Base-by-base conservation (phyloP, 1,140 invertebrate species). In the Achatina immaculata region DNA sequence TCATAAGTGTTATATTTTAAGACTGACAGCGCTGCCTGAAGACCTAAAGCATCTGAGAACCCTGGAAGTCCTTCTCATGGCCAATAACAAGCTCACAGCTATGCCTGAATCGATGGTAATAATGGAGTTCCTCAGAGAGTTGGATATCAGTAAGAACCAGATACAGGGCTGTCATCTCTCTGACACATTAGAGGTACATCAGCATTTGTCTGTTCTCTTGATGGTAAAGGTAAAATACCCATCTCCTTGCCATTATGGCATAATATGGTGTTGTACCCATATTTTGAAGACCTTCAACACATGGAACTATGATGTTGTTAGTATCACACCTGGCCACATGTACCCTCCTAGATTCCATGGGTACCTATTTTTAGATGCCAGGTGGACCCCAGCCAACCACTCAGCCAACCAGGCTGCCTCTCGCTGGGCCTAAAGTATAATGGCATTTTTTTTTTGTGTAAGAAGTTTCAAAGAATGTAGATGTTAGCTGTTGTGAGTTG, bases 21-120 rank as follows among this genome's bases (percentile, higher is more conserved):
- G 69, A 72, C 31, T 72, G 14, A 72, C 38, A 16, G 69, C 34
- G 6, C 38, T 72, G 69, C 69, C 69, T 6, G 38, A 72, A 45
- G 42, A 72, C 19, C 24, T 72, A n/a, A 4, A 42, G 21, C 38
- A 3, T 45, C 40, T 40, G 36, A 7, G 69, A 72, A 72, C 69
- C 21, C 69, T 72, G 42, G 69, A 72, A 16, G 40, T 72, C 40
- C 69, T 72, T 45, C 42, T 24, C n/a, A 3, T 45, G 16, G 40
- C 34, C 11, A 45, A 45, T 72, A 72, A 72, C 69, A 72, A 9
- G 43, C 6, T 72, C 9, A 11, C 69, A 1, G 42, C 24, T 16
- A 3, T 72, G 69, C 69, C 69, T 72, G 34, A 36, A 6, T 40
- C 69, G 21, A 42, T 72, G 34, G 38, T 43, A 6, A n/a, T 45